Base-by-base conservation (phyloP, 2,797 vertebrate species). In the Gymnoscopelus microlampas region DNA sequence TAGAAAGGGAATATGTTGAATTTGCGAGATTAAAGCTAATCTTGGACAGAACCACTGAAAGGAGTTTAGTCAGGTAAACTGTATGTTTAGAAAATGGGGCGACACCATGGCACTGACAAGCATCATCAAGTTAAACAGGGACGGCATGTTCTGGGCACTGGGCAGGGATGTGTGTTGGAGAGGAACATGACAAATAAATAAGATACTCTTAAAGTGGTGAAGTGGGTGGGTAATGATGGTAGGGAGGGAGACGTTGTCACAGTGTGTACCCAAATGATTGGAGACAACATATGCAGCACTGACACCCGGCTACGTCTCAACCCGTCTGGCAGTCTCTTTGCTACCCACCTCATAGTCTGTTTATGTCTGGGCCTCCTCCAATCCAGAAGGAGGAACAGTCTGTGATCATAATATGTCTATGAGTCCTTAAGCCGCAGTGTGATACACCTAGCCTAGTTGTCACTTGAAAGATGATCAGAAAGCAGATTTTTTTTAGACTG, bases 141-240 rank as follows among this genome's bases (percentile, higher is more conserved):
- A 76, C 74, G 78, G 58, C 49, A 32, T 3, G 29, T 77, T 74
- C 76, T 63, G 60, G 71, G 69, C 60, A 59, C 70, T 55, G 60
- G 57, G 32, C 9, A 15, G 8, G 13, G 15, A 35, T 32, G 3
- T 12, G 35, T 53, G 35, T 53, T 11, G 49, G 68, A 67, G 60
- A 35, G 60, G 66, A 66, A 72, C 68, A 74, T 80, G 53, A 80
- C 77, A 75, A 68, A 78, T 81, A 70, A 71, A 85, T 69, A 77
- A 87, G 24, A 65, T 67, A 53, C 63, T 9, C 39, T 63, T 58
- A 44, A 78, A 78, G 60, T 68, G 72, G 54, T 56, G 53, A 70
- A 48, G 64, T 55, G 73, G 47, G 12, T 51, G 39, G 56, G 55
- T 64, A 60, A 39, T 73, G 56, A 65, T 48, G 14, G 13, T 50